Base-by-base conservation (phyloP, 2,888 invertebrate species). In the Mesoligia furuncula region DNA sequence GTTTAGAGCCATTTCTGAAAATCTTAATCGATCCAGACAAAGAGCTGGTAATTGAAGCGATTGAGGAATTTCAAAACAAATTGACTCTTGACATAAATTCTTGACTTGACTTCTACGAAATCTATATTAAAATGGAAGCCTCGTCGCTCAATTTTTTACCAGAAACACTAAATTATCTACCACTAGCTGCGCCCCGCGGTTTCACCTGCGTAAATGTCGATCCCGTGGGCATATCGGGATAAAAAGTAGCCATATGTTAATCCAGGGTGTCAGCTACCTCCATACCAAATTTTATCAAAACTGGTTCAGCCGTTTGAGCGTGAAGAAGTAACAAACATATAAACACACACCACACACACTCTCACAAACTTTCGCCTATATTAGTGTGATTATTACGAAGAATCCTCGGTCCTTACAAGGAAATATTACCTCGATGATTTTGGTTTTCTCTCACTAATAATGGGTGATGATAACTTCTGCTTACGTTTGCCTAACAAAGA, bases 391-490 rank as follows among this genome's bases (percentile, higher is more conserved):
- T 42, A 68, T 75, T 27, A 71, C 57, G 31, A 77, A 36, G 15
- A 59, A 71, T 61, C 17, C 15, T 5, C 2, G 27, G 17, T 68
- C 3, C 36, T 65, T 31, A 69, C 39, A 51, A 69, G 68, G 61
- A 70, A 65, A 79, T 67, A 51, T 71, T 79, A 51, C 59, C 31
- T 17, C 59, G 0, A 64, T 59, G 31, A n/a, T 39, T 71, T 75
- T 45, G 57, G 36, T 57, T 79, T 42, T 20, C 31, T 15, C 17
- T 31, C 17, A 42, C 71, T 75, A 80, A 79, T 80, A 2, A 6
- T n/a, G 7, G 57, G 62, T 71, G 20, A 75, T 80, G 71, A 75
- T 80, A 75, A 80, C 39, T 80, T 79, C 39, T 75, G 65, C 65
- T 79, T 79, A 80, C 31, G 65, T 39, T 57, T 42, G 5, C 27